Evolutionary conservation across 2,888 invertebrate genomes (phyloP).

Genomic region (Brassicogethes aeneus): DNA sequence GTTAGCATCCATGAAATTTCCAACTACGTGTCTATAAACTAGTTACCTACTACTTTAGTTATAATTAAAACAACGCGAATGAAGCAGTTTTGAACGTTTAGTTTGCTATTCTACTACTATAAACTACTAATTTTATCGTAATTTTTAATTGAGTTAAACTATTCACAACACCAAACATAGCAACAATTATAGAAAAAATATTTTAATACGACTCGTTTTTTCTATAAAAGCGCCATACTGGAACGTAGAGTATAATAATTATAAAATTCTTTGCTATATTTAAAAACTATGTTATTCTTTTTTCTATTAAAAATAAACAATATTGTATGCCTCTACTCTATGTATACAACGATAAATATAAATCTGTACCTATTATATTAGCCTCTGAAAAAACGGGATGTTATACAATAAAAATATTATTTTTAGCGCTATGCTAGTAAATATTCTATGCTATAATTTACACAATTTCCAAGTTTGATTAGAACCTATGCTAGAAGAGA

Average conservation of each 20-base stretch:
- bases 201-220: too few species aligned
- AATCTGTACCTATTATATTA: neutral
- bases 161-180: too few species aligned
- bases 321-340: conserved; percentile 3
- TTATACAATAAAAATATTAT: conserved; percentile 4
- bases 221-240: too few species aligned
- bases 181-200: too few species aligned
- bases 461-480: neutral
- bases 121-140: too few species aligned
- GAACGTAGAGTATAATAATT: too few species aligned
- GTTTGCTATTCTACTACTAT: too few species aligned
- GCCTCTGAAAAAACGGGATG: neutral
- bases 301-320: neutral
- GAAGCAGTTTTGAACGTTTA: conserved; percentile 16
- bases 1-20: conserved; percentile 43
- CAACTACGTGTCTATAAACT: conserved; percentile 40
- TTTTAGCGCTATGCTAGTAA: neutral
- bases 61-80: conserved; percentile 12
- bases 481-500: neutral
- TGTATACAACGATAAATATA: neutral
- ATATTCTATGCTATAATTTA: neutral
- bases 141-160: too few species aligned
- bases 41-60: conserved; percentile 26
- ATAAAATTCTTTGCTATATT: too few species aligned
- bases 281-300: too few species aligned